Percentiles rank a stretch among this genome's conserved stretches.
Conservation (phyloP, 1,140 invertebrate genomes). For the Habropoda laboriosa region DNA sequence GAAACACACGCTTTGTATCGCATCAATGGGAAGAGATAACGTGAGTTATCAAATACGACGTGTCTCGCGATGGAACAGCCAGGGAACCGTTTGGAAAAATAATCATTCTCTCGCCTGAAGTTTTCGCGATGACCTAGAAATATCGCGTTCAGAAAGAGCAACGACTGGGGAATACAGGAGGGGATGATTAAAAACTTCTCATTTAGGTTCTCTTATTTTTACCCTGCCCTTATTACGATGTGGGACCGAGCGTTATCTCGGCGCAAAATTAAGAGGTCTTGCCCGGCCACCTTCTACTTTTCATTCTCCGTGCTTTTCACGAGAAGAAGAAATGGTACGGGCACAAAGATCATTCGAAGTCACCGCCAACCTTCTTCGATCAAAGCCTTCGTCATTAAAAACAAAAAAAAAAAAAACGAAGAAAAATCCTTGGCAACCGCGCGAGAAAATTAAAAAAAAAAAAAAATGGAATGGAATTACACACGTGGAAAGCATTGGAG, state of each 20-base stretch:
- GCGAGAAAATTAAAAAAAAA: not conserved
- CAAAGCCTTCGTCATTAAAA: not conserved
- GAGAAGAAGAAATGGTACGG: not conserved
- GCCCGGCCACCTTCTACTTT: not conserved
- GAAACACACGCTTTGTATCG: not conserved
- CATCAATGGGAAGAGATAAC: not conserved
- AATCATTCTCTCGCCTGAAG: not conserved
- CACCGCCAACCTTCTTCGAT: not conserved
- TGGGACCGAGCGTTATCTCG: constrained; percentile 21
- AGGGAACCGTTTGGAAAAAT: not conserved
- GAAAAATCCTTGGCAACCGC: not conserved
- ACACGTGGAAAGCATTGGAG: not conserved
- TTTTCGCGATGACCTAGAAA: constrained; percentile 29
- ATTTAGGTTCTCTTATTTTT: constrained; percentile 33
- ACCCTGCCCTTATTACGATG: constrained; percentile 33
- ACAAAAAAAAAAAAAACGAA: not conserved
- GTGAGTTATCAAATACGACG: not conserved
- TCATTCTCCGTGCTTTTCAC: not conserved
- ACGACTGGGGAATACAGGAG: constrained; percentile 31
- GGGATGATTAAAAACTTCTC: constrained; percentile 46
- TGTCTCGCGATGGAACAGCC: not conserved
- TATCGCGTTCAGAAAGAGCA: not conserved
- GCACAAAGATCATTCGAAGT: not conserved
- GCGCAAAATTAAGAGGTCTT: constrained; percentile 27
- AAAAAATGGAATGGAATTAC: not conserved